Evolutionary conservation across 2,113 vertebrate species (phyloP).

Genomic region (Morphnarchus princeps): DNA sequence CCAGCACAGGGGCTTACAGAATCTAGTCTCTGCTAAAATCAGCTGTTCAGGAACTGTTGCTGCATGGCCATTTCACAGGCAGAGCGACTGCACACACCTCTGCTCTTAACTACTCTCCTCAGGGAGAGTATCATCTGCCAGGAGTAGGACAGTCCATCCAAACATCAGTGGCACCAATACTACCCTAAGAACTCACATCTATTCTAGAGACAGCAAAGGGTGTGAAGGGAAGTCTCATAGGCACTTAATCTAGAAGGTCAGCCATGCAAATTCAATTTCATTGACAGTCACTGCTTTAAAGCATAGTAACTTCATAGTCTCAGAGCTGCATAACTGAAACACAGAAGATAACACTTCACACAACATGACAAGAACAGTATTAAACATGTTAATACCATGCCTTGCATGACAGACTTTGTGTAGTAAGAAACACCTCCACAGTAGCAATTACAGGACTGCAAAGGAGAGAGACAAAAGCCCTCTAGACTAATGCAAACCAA

Average conservation of each 20-base stretch:
- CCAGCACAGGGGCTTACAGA: not conserved
- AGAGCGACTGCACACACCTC: not conserved
- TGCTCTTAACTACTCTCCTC: not conserved
- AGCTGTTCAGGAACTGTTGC: not conserved
- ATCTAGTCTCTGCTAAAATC: not conserved
- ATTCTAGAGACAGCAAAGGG: not conserved
- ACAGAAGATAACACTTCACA: not conserved
- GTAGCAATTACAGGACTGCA: not conserved
- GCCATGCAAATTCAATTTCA: not conserved
- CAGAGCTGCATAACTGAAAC: not conserved
- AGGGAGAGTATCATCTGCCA: not conserved
- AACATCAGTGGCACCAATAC: not conserved
- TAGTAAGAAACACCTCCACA: not conserved
- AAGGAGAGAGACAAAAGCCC: not conserved
- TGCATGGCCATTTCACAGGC: not conserved
- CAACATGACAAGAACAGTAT: not conserved
- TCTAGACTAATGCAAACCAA: not conserved
- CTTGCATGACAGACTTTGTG: not conserved
- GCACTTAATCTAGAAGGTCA: not conserved
- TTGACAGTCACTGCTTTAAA: not conserved
- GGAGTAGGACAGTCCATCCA: not conserved
- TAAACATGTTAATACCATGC: not conserved
- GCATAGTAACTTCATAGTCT: not conserved
- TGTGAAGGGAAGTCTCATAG: not conserved
- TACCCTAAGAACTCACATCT: not conserved